Percentiles rank a stretch among this genome's conserved stretches.
Evolutionary conservation across 2,113 vertebrate species (phyloP).

Genomic region (Butorides virescens): DNA sequence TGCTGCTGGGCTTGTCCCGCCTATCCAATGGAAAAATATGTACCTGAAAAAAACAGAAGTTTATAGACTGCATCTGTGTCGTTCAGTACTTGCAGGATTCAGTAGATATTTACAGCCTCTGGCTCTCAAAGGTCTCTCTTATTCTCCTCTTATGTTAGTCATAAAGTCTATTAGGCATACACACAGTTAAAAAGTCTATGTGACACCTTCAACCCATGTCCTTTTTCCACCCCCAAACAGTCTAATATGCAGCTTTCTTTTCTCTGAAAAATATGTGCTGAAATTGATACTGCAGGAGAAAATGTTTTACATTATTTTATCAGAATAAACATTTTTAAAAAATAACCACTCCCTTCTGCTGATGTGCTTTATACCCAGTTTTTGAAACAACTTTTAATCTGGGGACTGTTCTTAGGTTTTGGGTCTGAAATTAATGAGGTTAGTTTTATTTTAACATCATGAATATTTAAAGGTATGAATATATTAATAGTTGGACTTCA

Average conservation of each 20-base stretch:
- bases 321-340: not conserved
- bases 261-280: not conserved
- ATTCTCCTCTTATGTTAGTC: not conserved
- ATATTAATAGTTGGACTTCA: no score
- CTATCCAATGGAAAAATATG: not conserved
- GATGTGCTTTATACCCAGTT: not conserved
- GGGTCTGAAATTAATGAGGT: not conserved
- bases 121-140: not conserved
- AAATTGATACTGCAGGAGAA: not conserved
- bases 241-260: not conserved
- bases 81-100: not conserved
- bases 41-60: not conserved
- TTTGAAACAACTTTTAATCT: not conserved
- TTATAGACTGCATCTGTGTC: not conserved
- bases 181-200: not conserved
- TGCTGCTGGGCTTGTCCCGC: not conserved
- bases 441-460: not conserved
- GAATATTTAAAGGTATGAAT: not conserved
- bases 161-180: not conserved
- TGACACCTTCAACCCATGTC: rapidly evolving
- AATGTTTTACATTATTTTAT: not conserved
- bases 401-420: not conserved
- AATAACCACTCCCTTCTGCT: not conserved
- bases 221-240: not conserved
- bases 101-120: not conserved